Percentiles rank a stretch among this genome's conserved stretches.
These are phyloP conservation scores for Pyxicephalus adspersus DNA, from an alignment of 2,113 vertebrate genomes.

Conservation along the genomic window DNA sequence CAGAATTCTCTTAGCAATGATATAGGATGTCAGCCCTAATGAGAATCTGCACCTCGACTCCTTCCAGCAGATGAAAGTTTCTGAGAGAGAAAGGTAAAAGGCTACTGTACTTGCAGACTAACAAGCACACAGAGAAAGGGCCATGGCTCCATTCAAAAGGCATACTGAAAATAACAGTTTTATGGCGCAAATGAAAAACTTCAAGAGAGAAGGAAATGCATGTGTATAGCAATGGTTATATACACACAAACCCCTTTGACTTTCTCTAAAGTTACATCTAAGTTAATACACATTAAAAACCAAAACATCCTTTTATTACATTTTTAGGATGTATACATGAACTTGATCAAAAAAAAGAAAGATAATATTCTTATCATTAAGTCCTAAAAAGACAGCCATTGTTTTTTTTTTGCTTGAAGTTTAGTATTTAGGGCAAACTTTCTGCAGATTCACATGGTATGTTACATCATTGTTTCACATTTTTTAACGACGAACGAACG, in stretches of 20 bases:
- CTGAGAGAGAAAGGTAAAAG: constrained; percentile 9
- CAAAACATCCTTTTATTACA: too few species aligned
- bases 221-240: not conserved
- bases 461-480: too few species aligned
- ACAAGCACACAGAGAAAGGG: constrained; percentile 28
- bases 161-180: constrained; percentile 26
- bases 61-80: constrained; percentile 39
- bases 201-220: constrained; percentile 21
- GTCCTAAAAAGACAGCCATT: too few species aligned
- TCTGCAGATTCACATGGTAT: too few species aligned
- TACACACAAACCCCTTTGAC: not conserved
- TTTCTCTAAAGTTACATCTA: not conserved
- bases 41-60: constrained; percentile 10
- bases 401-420: too few species aligned
- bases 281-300: too few species aligned
- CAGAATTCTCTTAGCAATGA: constrained; percentile 40
- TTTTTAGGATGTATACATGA: too few species aligned
- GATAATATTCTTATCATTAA: too few species aligned
- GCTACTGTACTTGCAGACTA: constrained; percentile 19
- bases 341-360: too few species aligned
- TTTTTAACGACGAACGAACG: too few species aligned
- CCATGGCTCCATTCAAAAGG: not conserved
- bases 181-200: constrained; percentile 32
- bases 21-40: constrained; percentile 38
- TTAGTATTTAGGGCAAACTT: too few species aligned